phyloP scores from a whole-genome alignment of 30 jellyfish, hydroid and myxozoan species.

The Turritopsis rubra region DNA sequence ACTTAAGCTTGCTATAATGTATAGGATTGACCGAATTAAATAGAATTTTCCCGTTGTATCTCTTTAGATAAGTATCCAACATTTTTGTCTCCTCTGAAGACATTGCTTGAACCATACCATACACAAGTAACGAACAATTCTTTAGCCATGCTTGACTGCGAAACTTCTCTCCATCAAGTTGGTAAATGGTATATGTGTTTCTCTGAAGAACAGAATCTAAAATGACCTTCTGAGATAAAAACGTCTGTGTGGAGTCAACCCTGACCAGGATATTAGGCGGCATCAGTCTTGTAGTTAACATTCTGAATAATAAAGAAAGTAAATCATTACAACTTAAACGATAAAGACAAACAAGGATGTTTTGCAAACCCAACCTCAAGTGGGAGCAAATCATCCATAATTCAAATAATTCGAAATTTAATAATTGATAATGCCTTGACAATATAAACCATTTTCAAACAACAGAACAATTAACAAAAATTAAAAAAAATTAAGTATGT shows the following conservation, averaged over 20 bases:
- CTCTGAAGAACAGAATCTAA: neutral
- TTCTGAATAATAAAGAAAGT: neutral
- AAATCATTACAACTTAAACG: no score
- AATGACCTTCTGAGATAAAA: neutral
- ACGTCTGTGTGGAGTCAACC: neutral
- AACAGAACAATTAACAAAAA: no score
- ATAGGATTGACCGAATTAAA: neutral
- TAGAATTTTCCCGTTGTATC: neutral
- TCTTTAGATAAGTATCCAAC: neutral
- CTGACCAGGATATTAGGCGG: conserved; percentile 33
- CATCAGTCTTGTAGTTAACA: conserved; percentile 1
- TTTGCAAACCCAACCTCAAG: no score
- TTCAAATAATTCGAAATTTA: no score
- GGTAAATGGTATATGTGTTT: conserved; percentile 28
- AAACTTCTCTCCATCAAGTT: conserved; percentile 4
- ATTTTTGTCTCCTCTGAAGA: neutral
- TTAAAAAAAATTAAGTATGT: no score
- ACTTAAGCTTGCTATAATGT: neutral
- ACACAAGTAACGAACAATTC: neutral
- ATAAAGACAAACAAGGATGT: no score
- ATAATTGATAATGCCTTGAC: no score
- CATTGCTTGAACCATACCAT: neutral
- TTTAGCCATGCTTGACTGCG: conserved; percentile 23
- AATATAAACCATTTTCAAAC: no score
- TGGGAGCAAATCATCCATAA: no score